phyloP scores from a whole-genome alignment of 23 tunicate genomes.

The Styela plicata region DNA sequence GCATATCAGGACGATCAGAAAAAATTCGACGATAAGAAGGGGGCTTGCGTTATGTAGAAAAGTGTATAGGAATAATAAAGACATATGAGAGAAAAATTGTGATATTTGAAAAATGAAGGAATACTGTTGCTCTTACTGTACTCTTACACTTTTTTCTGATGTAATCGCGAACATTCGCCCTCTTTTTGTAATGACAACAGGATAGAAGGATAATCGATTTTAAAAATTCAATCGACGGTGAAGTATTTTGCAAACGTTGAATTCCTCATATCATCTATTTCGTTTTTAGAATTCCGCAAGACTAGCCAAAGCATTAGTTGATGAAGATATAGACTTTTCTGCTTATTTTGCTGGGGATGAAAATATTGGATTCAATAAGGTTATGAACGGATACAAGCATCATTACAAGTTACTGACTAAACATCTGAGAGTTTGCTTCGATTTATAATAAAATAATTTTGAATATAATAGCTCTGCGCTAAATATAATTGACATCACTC shows the following conservation, averaged over 20 bases:
- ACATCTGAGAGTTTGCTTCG: slow-evolving; percentile 6
- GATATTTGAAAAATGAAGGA: too few relatives aligned
- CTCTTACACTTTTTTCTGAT: background rate
- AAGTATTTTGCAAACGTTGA: too few relatives aligned
- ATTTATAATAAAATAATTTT: too few relatives aligned
- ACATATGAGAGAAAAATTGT: too few relatives aligned
- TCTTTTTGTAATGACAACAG: too few relatives aligned
- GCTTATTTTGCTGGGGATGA: slow-evolving; percentile 29
- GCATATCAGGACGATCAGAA: background rate
- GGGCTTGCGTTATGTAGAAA: too few relatives aligned
- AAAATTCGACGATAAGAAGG: background rate
- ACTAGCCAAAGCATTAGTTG: slow-evolving; percentile 15
- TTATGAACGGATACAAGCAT: slow-evolving; percentile 9
- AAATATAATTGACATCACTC: too few relatives aligned
- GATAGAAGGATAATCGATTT: background rate
- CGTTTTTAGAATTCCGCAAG: slow-evolving; percentile 11
- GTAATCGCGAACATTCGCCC: too few relatives aligned
- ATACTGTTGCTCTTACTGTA: too few relatives aligned
- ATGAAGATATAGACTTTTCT: slow-evolving; percentile 15
- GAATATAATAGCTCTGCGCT: too few relatives aligned
- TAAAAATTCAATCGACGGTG: background rate
- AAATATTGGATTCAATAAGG: background rate
- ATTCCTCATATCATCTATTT: too few relatives aligned
- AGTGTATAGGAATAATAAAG: too few relatives aligned
- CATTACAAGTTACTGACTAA: slow-evolving; percentile 13